Evolutionary conservation across 2,888 invertebrate genomes (phyloP).

Genomic region (Baronia brevicornis): DNA sequence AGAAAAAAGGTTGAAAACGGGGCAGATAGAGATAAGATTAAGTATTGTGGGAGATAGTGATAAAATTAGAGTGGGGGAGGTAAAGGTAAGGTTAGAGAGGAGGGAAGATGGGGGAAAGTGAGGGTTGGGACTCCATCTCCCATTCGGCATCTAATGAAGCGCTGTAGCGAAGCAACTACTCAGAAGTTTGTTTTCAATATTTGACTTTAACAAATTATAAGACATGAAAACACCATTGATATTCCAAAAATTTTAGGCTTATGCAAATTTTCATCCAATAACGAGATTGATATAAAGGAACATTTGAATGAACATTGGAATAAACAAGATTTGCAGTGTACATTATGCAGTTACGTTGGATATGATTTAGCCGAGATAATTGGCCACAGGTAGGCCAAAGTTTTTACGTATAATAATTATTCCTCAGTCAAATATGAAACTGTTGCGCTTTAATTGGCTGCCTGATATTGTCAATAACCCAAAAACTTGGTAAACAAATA

Average conservation of each 20-base stretch:
- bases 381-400: conserved; percentile 36
- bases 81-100: too few relatives aligned
- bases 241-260: conserved; percentile 28
- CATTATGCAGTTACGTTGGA: conserved; percentile 38
- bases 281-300: conserved; percentile 18
- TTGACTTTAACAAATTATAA: neutral
- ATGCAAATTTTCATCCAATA: conserved; percentile 23
- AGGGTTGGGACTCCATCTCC: too few relatives aligned
- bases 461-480: too few relatives aligned
- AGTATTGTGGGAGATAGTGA: too few relatives aligned
- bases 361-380: conserved; percentile 43
- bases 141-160: too few relatives aligned
- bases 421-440: neutral
- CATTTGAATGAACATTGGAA: conserved; percentile 38
- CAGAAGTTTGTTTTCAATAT: neutral
- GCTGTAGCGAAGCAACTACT: conserved; percentile 10
- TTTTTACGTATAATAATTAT: neutral
- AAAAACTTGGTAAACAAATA: too few relatives aligned
- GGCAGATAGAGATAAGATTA: too few relatives aligned
- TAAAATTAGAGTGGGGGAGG: too few relatives aligned
- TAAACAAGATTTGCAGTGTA: conserved; percentile 38
- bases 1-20: too few relatives aligned
- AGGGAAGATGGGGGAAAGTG: too few relatives aligned
- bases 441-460: neutral
- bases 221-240: neutral